Conservation (phyloP, 2,113 vertebrate species). For the Onychostoma macrolepis region DNA sequence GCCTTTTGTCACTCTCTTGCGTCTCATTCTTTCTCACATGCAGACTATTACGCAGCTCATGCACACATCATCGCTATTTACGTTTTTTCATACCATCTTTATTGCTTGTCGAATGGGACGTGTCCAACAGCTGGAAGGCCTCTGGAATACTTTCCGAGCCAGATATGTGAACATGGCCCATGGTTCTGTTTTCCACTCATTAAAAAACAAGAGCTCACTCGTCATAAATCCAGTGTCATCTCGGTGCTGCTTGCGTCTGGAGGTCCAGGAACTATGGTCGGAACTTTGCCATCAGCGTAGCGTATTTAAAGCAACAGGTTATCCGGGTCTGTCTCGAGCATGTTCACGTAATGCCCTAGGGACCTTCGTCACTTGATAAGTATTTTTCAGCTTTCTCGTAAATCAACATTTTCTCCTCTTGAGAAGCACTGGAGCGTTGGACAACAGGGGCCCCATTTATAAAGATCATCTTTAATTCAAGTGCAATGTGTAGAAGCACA, state of each 20-base stretch:
- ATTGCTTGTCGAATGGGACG: slow-evolving; percentile 39
- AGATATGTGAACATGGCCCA: slow-evolving; percentile 56
- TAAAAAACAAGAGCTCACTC: slow-evolving; percentile 42
- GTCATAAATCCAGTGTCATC: slow-evolving; percentile 47
- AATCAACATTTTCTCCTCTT: not conserved
- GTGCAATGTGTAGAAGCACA: not conserved
- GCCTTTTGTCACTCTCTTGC: not conserved
- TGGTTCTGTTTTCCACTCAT: slow-evolving; percentile 58
- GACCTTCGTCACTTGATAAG: not conserved
- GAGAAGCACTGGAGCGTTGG: not conserved
- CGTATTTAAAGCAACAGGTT: not conserved
- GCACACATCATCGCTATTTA: slow-evolving; percentile 6
- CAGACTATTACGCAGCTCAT: not conserved
- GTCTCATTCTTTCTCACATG: not conserved
- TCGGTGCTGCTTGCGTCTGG: slow-evolving; percentile 4
- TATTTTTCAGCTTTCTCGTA: not conserved
- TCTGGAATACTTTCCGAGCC: slow-evolving; percentile 60
- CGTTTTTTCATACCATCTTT: slow-evolving; percentile 54
- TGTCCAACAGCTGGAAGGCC: slow-evolving; percentile 56
- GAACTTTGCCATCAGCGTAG: not conserved
- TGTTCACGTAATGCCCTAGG: slow-evolving; percentile 23
- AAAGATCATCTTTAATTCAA: not conserved
- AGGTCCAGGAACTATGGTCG: not conserved
- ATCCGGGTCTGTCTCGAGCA: slow-evolving; percentile 7
- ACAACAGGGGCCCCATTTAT: not conserved